Conservation (phyloP, 2,888 invertebrate species). For the Caenorhabditis drosophilae region DNA sequence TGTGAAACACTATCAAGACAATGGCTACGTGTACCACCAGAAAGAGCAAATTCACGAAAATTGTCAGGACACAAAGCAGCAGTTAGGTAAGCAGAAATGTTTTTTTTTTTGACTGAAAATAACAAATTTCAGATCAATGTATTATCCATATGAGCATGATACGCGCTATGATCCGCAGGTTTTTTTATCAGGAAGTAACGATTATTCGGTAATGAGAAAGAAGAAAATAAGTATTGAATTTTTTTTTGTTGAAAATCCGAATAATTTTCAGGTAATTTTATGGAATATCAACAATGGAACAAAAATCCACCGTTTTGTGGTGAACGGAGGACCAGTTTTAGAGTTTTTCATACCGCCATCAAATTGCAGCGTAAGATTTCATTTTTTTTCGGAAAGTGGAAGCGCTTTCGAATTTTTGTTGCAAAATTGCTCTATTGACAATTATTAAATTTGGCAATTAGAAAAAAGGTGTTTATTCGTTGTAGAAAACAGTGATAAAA, state of each 20-base stretch:
- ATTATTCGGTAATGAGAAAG: constrained; percentile 93
- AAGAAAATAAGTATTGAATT: neutral
- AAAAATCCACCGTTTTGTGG: constrained; percentile 89
- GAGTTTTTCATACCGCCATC: constrained; percentile 92
- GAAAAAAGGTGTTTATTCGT: constrained; percentile 1
- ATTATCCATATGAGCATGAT: constrained; percentile 90
- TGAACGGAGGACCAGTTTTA: constrained; percentile 95
- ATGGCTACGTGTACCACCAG: constrained; percentile 73
- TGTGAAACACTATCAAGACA: constrained; percentile 93
- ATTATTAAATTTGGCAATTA: too few relatives aligned
- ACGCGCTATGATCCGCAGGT: constrained; percentile 74
- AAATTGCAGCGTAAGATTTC: constrained; percentile 74
- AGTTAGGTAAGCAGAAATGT: constrained; percentile 26
- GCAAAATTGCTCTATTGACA: too few relatives aligned
- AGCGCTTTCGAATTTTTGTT: neutral
- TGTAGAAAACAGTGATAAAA: constrained; percentile 50
- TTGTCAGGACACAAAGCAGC: constrained; percentile 35
- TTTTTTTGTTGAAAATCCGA: neutral
- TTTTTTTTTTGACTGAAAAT: constrained; percentile 7
- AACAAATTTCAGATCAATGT: too few relatives aligned
- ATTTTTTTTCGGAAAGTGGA: constrained; percentile 2
- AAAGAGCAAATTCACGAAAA: constrained; percentile 34
- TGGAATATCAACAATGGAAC: constrained; percentile 66
- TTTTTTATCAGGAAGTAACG: constrained; percentile 81
- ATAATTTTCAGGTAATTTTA: constrained; percentile 33